Percentiles rank a stretch among this genome's conserved stretches.
Conservation (phyloP, 2,797 vertebrate genomes). For the Chelmon rostratus region DNA sequence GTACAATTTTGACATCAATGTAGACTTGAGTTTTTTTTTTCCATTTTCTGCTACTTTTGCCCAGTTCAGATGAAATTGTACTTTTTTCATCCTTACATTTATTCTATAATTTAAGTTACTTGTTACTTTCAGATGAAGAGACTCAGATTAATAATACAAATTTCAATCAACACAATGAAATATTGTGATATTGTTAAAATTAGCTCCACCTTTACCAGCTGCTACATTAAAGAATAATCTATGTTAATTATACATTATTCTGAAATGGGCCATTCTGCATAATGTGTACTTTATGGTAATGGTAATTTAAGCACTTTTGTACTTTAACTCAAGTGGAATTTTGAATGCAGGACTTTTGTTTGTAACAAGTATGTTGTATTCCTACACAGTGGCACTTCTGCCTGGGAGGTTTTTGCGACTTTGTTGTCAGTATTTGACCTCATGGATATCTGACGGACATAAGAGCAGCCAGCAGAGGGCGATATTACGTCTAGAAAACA, state of each 20-base stretch:
- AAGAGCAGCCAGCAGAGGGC: constrained; percentile 76
- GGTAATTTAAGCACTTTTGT: not conserved
- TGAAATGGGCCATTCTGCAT: not conserved
- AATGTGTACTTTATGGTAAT: not conserved
- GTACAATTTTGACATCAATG: too few relatives aligned
- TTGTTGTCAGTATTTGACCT: not conserved
- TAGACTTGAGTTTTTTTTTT: too few relatives aligned
- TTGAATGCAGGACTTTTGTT: not conserved
- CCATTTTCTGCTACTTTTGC: too few relatives aligned
- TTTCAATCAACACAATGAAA: too few relatives aligned
- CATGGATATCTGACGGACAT: not conserved
- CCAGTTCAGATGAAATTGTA: too few relatives aligned
- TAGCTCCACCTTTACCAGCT: not conserved
- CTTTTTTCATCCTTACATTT: not conserved
- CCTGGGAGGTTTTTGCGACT: not conserved
- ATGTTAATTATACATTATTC: too few relatives aligned
- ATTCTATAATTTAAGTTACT: not conserved
- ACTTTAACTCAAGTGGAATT: not conserved
- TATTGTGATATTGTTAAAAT: too few relatives aligned
- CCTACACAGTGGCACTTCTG: not conserved
- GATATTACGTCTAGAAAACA: constrained; percentile 36
- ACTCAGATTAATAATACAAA: too few relatives aligned
- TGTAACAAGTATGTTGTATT: not conserved
- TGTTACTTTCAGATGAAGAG: too few relatives aligned
- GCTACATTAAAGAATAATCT: too few relatives aligned